Base-by-base conservation (phyloP, 2,888 invertebrate genomes). In the Sarcophaga carnaria region DNA sequence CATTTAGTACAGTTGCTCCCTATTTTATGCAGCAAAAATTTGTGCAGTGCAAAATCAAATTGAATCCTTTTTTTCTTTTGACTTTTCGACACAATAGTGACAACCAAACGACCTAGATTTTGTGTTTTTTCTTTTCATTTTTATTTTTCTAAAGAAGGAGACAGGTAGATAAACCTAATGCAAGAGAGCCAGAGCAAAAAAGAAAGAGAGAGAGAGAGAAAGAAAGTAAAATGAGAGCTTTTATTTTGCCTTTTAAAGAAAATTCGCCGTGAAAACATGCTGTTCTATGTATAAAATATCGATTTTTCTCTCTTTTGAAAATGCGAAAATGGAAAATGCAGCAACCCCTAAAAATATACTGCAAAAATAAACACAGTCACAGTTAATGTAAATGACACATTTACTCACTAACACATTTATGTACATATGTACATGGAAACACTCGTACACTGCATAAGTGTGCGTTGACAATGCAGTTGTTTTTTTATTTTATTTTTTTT, bases 1-100 rank as follows among this genome's bases (percentile, higher is more conserved):
- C 37, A 81, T 81, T 78, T 81, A 81, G 88, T 85, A 88, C 85
- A 88, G 85, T 83, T 86, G 87, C 87, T 82, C 67, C 81, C 76
- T 79, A 82, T 72, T 79, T 71, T 84, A 84, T 76, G 79, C 87
- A 87, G 76, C 79, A 76, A 67, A 37, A 76, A 20, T 75, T 63
- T 37, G 25, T 14, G 6, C 27, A 27, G 27, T 79, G 60, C 20
- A 75, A 54, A 64, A 25, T 10, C 49, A 63, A 10, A 14, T 12
- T n/a, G 72, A 82, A 54, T 60, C 45, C 71, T 82, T 79, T 37
- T 60, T 22, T 49, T 11, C 14, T 54, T 14, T 54, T 54, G 14
- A 17, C 5, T 12, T 54, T 54, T 54, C 12, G 2, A 10, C 8
- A 14, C 54, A 59, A 45, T 37, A 37, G 1, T 37, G 45, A 54